Conservation (phyloP, 2,113 vertebrate species). For the Poeciliopsis turrubarensis region DNA sequence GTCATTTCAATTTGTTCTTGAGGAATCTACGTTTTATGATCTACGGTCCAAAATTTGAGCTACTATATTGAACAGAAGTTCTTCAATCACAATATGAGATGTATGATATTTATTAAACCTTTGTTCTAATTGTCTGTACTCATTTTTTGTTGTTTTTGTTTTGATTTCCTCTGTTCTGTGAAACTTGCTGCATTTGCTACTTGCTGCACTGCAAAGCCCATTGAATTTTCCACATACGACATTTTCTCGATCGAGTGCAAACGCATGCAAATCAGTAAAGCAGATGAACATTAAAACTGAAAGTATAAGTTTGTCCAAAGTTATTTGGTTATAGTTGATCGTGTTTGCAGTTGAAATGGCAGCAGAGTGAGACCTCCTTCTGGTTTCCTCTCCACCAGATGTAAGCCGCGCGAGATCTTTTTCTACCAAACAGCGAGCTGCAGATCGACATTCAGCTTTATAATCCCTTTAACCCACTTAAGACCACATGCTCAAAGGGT, state of each 20-base stretch:
- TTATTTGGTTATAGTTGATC: not conserved
- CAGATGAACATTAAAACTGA: too few species aligned
- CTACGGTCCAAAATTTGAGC: too few species aligned
- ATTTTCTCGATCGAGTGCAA: not conserved
- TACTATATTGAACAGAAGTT: too few species aligned
- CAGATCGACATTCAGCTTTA: slow-evolving; percentile 59
- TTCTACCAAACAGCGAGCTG: slow-evolving; percentile 17
- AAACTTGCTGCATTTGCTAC: not conserved
- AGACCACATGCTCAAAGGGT: not conserved
- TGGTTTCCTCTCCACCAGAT: slow-evolving; percentile 13
- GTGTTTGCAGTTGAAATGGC: slow-evolving; percentile 3
- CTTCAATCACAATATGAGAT: too few species aligned
- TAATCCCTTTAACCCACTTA: not conserved
- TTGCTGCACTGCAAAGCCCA: not conserved
- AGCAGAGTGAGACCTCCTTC: slow-evolving; percentile 51
- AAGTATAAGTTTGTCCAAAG: too few species aligned
- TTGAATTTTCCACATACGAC: not conserved
- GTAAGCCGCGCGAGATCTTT: slow-evolving; percentile 72
- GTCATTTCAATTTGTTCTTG: too few species aligned
- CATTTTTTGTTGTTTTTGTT: too few species aligned
- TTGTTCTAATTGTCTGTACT: too few species aligned
- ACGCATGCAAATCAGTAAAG: not conserved
- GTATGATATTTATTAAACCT: too few species aligned
- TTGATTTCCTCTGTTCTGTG: too few species aligned
- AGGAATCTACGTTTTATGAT: too few species aligned